A percentile compares a stretch with the other conserved stretches of the same genome.
phyloP scores from a whole-genome alignment of 2,888 invertebrate species.

The Rotaria socialis region DNA sequence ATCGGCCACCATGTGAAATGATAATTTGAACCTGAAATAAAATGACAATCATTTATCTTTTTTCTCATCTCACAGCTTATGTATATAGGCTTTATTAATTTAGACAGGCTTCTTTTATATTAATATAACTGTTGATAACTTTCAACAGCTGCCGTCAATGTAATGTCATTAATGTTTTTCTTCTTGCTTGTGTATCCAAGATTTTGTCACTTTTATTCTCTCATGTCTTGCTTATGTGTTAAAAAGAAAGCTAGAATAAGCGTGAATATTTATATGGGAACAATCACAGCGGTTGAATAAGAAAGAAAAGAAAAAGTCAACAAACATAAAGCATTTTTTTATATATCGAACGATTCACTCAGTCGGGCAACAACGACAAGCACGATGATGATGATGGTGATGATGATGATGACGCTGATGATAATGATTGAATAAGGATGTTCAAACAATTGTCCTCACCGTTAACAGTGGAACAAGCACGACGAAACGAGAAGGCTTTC shows the following conservation, averaged over 20 bases:
- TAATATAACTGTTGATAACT: not conserved
- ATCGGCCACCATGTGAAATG: slow-evolving; percentile 1
- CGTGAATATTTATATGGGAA: not conserved
- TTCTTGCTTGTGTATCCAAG: not conserved
- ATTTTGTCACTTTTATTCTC: not conserved
- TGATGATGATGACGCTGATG: too few species aligned
- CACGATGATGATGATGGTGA: not conserved
- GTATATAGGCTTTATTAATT: not conserved
- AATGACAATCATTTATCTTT: not conserved
- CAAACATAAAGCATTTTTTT: not conserved
- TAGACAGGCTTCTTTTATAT: not conserved
- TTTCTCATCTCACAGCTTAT: not conserved
- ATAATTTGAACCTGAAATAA: not conserved
- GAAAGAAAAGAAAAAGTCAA: not conserved
- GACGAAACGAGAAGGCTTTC: not conserved
- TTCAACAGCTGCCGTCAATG: not conserved
- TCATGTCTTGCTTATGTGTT: not conserved
- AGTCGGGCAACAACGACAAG: not conserved
- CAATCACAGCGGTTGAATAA: not conserved
- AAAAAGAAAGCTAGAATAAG: not conserved
- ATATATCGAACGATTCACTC: not conserved
- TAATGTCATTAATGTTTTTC: not conserved
- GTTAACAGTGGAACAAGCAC: too few species aligned
- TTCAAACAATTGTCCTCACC: not conserved
- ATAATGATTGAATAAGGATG: not conserved